Percentiles rank a stretch among this genome's conserved stretches.
phyloP scores from a whole-genome alignment of 2,888 invertebrate species.

The Drosophila meridiana region DNA sequence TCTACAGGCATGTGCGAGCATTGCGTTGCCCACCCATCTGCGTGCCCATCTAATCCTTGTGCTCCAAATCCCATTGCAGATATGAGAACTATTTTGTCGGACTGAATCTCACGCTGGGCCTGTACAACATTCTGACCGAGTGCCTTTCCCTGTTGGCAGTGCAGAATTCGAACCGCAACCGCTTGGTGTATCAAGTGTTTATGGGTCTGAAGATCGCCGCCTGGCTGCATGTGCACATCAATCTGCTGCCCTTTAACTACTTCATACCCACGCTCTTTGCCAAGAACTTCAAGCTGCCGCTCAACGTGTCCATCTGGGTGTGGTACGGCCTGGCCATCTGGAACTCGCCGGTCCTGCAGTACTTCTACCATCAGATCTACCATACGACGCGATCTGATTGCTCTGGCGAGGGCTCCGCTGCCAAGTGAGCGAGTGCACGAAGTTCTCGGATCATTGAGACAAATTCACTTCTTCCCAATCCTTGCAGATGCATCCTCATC shows the following conservation, averaged over 20 bases:
- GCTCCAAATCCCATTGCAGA: slow-evolving; percentile 58
- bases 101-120: slow-evolving; percentile 83
- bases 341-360: slow-evolving; percentile 85
- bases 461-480: neutral
- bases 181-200: slow-evolving; percentile 83
- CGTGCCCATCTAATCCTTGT: no score
- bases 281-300: slow-evolving; percentile 83
- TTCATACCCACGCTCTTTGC: slow-evolving; percentile 84
- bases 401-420: slow-evolving; percentile 84
- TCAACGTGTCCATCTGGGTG: slow-evolving; percentile 83
- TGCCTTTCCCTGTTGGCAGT: slow-evolving; percentile 81
- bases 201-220: slow-evolving; percentile 83
- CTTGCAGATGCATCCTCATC: slow-evolving; percentile 82
- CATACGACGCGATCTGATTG: slow-evolving; percentile 83
- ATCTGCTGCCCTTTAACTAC: slow-evolving; percentile 84
- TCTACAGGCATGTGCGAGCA: slow-evolving; percentile 76
- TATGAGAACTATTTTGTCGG: slow-evolving; percentile 85
- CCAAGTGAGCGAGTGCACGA: slow-evolving; percentile 69
- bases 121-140: slow-evolving; percentile 84
- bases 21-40: neutral
- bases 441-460: no score
- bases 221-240: slow-evolving; percentile 84
- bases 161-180: slow-evolving; percentile 82
- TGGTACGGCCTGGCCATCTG: slow-evolving; percentile 85
- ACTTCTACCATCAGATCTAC: slow-evolving; percentile 85